Base-by-base conservation (phyloP, 2,888 invertebrate genomes). In the Eristalis arbustorum region DNA sequence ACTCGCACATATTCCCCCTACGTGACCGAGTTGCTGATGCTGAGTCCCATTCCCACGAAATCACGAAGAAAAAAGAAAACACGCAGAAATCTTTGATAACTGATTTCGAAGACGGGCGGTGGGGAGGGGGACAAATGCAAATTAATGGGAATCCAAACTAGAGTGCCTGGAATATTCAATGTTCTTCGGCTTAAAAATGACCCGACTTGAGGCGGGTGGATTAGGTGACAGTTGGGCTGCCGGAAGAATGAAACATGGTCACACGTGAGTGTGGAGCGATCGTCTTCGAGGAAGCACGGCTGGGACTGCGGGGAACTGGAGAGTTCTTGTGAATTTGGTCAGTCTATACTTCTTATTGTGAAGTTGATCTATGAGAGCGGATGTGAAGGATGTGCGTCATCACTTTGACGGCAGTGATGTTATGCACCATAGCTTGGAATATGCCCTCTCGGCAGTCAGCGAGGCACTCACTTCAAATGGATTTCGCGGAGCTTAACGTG, bases 11-110 rank as follows among this genome's bases (percentile, higher is more conserved):
- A 78, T 87, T 75, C 75, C 72, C 68, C 40, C 56, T 64, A 87
- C 87, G 87, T 87, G 87, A 87, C 87, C 68, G 68, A 75, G 83
- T 76, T 87, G 66, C 56, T 83, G 82, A 87, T 83, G 83, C 79
- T 69, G 31, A 18, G 8, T 49, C 49, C 49, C 18, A 8, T 49
- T 49, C 49, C 49, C 49, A 49, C 49, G n/a, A 59, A 57, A 67
- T 78, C 64, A 63, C 61, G 63, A 80, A 59, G 11, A 22, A 6
- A 13, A 18, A 40, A 62, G 66, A 72, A 49, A n/a, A n/a, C n/a
- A n/a, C n/a, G n/a, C 34, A 28, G 23, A 74, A 78, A 85, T 85
- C 69, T 74, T 73, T 66, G 57, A 69, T 68, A 81, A 77, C 81
- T 81, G 77, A 81, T 80, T 80, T 79, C 59, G 25, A 34, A 49